These are phyloP conservation scores for Spodoptera littoralis DNA, from an alignment of 2,888 invertebrate species.

Conservation along the genomic window DNA sequence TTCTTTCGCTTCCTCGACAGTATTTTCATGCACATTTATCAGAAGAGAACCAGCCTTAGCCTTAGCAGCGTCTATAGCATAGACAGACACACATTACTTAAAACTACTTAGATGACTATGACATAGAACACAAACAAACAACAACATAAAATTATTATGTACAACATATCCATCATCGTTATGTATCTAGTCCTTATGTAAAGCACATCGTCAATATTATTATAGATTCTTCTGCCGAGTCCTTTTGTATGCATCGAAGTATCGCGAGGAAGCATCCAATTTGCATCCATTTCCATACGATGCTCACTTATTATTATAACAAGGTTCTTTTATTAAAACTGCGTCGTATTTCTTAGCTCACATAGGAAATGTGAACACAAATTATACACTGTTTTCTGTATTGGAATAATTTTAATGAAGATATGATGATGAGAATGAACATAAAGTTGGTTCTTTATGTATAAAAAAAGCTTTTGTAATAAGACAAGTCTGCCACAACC, in stretches of 20 bases:
- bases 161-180: too few relatives aligned
- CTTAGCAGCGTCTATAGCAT: background rate
- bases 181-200: too few relatives aligned
- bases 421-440: slow-evolving; percentile 1
- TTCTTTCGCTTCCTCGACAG: too few relatives aligned
- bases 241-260: slow-evolving; percentile 35
- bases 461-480: too few relatives aligned
- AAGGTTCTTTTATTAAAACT: slow-evolving; percentile 18
- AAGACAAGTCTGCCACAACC: too few relatives aligned
- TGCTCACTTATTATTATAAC: slow-evolving; percentile 34
- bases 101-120: background rate
- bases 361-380: slow-evolving; percentile 29
- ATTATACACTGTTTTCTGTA: slow-evolving; percentile 29
- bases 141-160: too few relatives aligned
- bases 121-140: too few relatives aligned
- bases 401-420: slow-evolving; percentile 20
- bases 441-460: too few relatives aligned
- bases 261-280: slow-evolving; percentile 31
- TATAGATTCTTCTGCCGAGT: slow-evolving; percentile 8
- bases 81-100: background rate
- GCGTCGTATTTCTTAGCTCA: slow-evolving; percentile 15
- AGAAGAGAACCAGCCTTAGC: background rate
- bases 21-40: too few relatives aligned
- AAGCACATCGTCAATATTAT: background rate
- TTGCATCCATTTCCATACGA: slow-evolving; percentile 31